Base-by-base conservation (phyloP, 2,797 vertebrate species). In the Smutsia gigantea region DNA sequence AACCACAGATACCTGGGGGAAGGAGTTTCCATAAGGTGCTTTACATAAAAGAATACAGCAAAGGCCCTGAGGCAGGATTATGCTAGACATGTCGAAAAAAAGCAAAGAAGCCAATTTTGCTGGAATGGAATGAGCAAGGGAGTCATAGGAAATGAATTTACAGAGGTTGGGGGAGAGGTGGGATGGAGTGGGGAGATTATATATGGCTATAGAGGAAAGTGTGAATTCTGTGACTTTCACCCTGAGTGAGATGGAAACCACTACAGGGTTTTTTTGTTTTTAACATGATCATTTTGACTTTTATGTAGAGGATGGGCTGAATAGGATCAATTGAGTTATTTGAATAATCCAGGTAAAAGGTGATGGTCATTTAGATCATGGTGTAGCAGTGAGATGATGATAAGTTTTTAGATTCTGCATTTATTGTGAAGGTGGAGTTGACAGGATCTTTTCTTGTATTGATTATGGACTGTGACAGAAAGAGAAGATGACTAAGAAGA, bases 361-460 rank as follows among this genome's bases (percentile, higher is more conserved):
- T 59, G 59, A 21, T 77, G 15, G 25, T 90, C 57, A n/a, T 93
- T 93, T 84, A 84, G 55, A 90, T 87, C 57, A 83, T 61, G 7
- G 2, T 77, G 3, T 88, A 84, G 51, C 64, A 93, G 71, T 84
- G 42, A 87, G 77, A 2, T 83, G 55, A 68, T 93, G 78, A 49
- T n/a, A 82, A 57, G 31, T 79, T 84, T 90, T 71, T 63, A 82
- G 66, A 89, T 55, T 95, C 72, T 89, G 29, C 55, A 37, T 93
- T 87, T 91, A 74, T 77, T 94, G 94, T 46, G 39, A 77, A 85
- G 25, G 39, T 46, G 15, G 49, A 87, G 10, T 93, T 79, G 51
- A 90, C 12, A 74, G 27, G 86, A 88, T 82, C 5, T 87, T 94
- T 83, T 92, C 72, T 90, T 85, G 29, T 91, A 61, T 95, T 63